Base-by-base conservation (phyloP, 2,113 vertebrate species). In the Eidolon helvum region DNA sequence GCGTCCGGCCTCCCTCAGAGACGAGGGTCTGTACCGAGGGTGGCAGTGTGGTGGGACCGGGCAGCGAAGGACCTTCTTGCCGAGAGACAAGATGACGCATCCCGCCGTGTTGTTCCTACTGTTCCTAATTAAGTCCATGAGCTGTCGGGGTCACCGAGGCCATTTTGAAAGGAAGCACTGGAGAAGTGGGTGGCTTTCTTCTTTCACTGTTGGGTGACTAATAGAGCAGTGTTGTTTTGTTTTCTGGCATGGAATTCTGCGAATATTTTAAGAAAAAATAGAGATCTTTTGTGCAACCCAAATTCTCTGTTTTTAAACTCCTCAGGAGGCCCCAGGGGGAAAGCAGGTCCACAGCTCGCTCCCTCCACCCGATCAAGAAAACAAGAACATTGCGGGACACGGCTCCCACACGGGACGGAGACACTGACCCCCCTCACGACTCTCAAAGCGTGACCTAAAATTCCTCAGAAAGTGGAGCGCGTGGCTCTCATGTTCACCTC, bases 241-340 rank as follows among this genome's bases (percentile, higher is more conserved):
- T 90, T 91, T 71, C 69, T 77, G 88, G 91, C 35, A 2, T 59
- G 87, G 48, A 45, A 53, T 48, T 77, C 83, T 43, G 35, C 30
- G 90, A 71, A 15, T 75, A 66, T 53, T 96, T 95, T 89, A 69
- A 50, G 79, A 92, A 93, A 93, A 80, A 89, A 82, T 1, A 78
- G 69, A 89, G 74, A 79, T 7, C 55, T 96, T 91, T 97, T 69
- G 74, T 28, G 48, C 45, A 89, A 86, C 6, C 15, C 10, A 7
- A 82, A 83, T 35, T 57, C 61, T 92, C 68, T 84, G 61, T 80
- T 84, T 90, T 82, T 53, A 86, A 95, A 59, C 55, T 53, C 40
- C 61, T 88, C 22, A 0, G 48, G 68, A 74, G 4, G 15, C 35
- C 40, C 40, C 53, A n/a, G 0, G 0, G 24, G 75, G 77, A 77